Evolutionary conservation across 1,140 invertebrate genomes (phyloP).

Genomic region (Nasonia giraulti): DNA sequence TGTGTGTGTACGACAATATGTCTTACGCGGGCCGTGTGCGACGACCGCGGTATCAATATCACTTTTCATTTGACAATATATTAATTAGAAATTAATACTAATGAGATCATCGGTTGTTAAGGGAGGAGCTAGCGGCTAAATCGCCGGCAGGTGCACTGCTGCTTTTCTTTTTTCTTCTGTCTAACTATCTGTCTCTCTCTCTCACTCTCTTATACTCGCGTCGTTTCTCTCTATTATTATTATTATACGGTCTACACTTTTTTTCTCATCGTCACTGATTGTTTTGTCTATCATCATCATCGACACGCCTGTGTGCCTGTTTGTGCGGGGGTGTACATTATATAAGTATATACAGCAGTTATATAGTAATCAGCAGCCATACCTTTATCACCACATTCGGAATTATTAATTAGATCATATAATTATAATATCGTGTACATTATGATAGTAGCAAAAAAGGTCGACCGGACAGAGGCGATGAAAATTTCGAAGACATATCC

Average conservation of each 20-base stretch:
- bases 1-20: neutral
- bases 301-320: neutral
- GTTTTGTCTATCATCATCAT: neutral
- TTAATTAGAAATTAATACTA: constrained; percentile 62
- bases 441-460: neutral
- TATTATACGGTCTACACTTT: neutral
- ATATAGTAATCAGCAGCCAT: constrained; percentile 41
- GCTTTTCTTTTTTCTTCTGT: neutral
- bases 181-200: too few relatives aligned
- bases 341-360: neutral
- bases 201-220: too few relatives aligned
- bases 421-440: neutral
- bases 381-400: constrained; percentile 42
- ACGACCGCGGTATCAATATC: constrained; percentile 38
- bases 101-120: constrained; percentile 64
- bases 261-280: neutral
- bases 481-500: neutral
- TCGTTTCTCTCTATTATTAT: neutral
- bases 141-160: constrained; percentile 48
- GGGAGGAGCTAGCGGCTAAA: constrained; percentile 51
- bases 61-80: constrained; percentile 49
- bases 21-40: neutral
- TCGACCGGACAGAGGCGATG: neutral
- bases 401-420: neutral
- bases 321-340: neutral